Evolutionary conservation across 2,797 vertebrate genomes (phyloP), one percentile per base, ranked within the genome.

Genomic region (Cossypha caffra): DNA sequence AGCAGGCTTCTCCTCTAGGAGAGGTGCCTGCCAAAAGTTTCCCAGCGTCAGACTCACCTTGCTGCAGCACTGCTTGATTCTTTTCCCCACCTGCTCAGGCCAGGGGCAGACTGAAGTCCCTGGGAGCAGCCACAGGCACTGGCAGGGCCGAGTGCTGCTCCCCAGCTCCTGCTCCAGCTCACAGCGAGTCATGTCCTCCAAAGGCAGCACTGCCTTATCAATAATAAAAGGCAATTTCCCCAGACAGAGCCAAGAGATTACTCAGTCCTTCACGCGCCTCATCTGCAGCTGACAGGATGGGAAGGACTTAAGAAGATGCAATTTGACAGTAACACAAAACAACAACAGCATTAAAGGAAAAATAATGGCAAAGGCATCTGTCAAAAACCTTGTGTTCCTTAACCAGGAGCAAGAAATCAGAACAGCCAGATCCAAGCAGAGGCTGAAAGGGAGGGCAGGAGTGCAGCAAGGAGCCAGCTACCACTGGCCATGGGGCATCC

Each of bases 311-410:
- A 66, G 83, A 88, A 96, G 91, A 96, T 63, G 47, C 15, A 43
- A 91, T 95, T 93, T 96, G 96, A 97, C 96, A 96, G 91, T 45
- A 94, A 95, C 81, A 88, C 86, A 97, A 94, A 96, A 95, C 93
- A 97, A 91, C 96, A 98, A 86, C 95, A 96, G 74, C 94, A 94
- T 96, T 95, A 96, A 91, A 83, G 31, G 77, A 92, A 96, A 79
- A 95, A 84, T 90, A 96, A 91, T 8, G 66, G 57, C 74, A 77
- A 86, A 94, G 96, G 90, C 92, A 96, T 66, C 90, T 90, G 94
- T 96, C 96, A 95, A 89, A 97, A 95, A 48, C 87, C 89, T 94
- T 77, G 9, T 63, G 79, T 77, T 89, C 57, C 73, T 40, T 59
- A 82, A 76, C 58, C 37, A 19, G 43, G 75, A 73, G 86, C 63